Evolutionary conservation across 2,113 vertebrate genomes (phyloP).

Genomic region (Solea solea): DNA sequence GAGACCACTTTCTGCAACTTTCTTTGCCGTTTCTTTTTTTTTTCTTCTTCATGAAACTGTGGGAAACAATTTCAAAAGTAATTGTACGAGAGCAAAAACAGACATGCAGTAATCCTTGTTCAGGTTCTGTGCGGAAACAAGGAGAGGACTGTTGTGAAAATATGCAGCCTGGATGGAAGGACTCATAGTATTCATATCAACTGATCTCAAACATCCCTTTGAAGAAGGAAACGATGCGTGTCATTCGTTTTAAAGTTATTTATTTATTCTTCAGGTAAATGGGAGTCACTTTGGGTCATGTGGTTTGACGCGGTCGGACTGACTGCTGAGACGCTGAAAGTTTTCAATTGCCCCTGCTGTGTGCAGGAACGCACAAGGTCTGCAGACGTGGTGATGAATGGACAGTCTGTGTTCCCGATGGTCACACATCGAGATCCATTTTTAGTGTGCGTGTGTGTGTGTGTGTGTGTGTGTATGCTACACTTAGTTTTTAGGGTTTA

Average conservation of each 20-base stretch:
- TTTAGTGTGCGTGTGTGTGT: conserved; percentile 30
- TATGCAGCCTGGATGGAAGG: conserved; percentile 5
- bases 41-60: conserved; percentile 1
- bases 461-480: conserved; percentile 11
- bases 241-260: neutral
- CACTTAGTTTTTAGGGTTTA: neutral
- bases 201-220: conserved; percentile 13
- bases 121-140: conserved; percentile 40
- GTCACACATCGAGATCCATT: conserved; percentile 37
- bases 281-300: neutral
- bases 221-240: conserved; percentile 4
- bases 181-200: conserved; percentile 17
- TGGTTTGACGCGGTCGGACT: neutral
- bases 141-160: conserved; percentile 32
- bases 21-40: too few species aligned
- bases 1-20: neutral
- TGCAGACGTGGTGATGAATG: conserved; percentile 37
- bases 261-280: neutral
- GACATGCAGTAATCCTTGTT: conserved; percentile 38
- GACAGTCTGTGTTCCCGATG: conserved; percentile 30
- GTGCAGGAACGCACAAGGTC: conserved; percentile 6
- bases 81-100: neutral
- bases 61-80: conserved; percentile 26
- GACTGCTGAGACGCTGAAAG: neutral
- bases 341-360: neutral